Conservation (phyloP, 2,888 invertebrate genomes). For the Adelphocoris suturalis region DNA sequence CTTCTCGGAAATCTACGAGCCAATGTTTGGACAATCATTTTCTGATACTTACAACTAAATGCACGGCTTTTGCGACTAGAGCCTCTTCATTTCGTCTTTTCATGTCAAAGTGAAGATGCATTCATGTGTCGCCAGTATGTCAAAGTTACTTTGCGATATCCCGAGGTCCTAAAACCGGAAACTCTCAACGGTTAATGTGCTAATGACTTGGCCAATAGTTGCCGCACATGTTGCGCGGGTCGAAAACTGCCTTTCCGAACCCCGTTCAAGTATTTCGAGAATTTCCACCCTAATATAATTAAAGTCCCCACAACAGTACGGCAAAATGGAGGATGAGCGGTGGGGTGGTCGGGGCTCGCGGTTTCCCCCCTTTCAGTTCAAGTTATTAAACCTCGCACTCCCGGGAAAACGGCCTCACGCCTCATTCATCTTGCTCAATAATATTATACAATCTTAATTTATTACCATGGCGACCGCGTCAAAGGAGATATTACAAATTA, state of each 20-base stretch:
- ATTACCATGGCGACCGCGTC: not conserved
- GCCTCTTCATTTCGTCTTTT: too few relatives aligned
- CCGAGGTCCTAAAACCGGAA: too few relatives aligned
- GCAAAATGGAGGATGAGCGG: not conserved
- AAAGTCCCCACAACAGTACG: slow-evolving; percentile 18
- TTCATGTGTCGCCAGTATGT: too few relatives aligned
- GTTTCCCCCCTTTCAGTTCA: not conserved
- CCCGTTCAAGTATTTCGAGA: slow-evolving; percentile 37
- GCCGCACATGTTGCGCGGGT: slow-evolving; percentile 19
- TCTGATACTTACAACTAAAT: too few relatives aligned
- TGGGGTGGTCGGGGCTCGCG: not conserved
- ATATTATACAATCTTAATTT: not conserved
- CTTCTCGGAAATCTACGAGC: too few relatives aligned
- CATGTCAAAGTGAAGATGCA: too few relatives aligned
- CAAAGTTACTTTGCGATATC: too few relatives aligned
- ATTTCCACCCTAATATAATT: slow-evolving; percentile 35
- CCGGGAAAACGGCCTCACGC: not conserved
- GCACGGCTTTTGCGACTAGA: too few relatives aligned
- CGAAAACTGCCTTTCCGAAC: not conserved
- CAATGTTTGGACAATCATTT: too few relatives aligned
- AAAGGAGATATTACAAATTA: not conserved
- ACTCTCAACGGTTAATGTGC: not conserved
- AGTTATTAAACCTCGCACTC: not conserved
- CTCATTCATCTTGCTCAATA: slow-evolving; percentile 16
- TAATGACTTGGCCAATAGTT: slow-evolving; percentile 34